Conservation (phyloP, 2,113 vertebrate species). For the Chaetops frenatus region DNA sequence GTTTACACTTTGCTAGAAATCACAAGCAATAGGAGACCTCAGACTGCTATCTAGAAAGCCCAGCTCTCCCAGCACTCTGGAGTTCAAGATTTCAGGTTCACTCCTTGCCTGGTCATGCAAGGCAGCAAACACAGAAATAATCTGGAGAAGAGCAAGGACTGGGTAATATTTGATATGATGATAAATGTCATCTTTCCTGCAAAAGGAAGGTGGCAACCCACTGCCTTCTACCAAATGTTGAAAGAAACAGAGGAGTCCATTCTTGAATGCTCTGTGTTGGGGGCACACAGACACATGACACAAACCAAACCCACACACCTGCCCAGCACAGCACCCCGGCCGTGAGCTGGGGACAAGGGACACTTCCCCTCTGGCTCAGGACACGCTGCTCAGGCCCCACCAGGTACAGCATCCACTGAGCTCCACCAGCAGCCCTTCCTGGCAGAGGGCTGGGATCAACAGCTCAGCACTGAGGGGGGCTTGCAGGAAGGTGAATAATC, state of each 20-base stretch:
- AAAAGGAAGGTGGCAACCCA: not conserved
- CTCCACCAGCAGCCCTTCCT: not conserved
- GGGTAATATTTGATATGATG: not conserved
- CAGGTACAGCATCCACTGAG: not conserved
- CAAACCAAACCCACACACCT: not conserved
- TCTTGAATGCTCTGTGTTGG: not conserved
- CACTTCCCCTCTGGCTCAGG: not conserved
- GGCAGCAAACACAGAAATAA: not conserved
- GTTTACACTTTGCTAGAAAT: constrained; percentile 71
- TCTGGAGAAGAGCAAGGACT: not conserved
- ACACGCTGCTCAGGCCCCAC: not conserved
- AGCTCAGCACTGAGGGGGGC: not conserved
- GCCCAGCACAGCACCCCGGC: not conserved
- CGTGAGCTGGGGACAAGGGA: rapidly evolving
- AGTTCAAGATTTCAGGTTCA: not conserved
- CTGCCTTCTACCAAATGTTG: not conserved
- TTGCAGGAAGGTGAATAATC: not conserved
- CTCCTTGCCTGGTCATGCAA: not conserved
- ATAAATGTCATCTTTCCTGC: not conserved
- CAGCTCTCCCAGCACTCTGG: not conserved
- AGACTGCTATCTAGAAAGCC: constrained; percentile 41
- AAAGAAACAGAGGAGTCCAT: not conserved
- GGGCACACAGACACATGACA: not conserved
- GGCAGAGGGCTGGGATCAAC: not conserved
- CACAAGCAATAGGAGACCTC: constrained; percentile 19